A percentile compares a stretch with the other conserved stretches of the same genome.
Evolutionary conservation across 2,797 vertebrate genomes (phyloP).

Genomic region (Hydrophis major): DNA sequence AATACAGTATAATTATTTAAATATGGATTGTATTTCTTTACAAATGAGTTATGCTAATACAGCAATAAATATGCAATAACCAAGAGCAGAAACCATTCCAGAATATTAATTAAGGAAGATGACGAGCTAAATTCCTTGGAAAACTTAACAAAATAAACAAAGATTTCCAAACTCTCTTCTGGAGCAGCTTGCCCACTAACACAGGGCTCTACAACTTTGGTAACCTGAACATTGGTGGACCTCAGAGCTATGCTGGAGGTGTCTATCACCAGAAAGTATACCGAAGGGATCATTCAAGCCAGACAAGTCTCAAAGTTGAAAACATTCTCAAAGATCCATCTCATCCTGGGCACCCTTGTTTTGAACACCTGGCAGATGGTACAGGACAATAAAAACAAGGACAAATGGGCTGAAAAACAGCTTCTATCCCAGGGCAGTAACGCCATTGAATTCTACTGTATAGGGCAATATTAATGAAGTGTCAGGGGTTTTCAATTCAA

Average conservation of each 20-base stretch:
- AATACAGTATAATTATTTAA: background rate
- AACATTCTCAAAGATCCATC: too few relatives aligned
- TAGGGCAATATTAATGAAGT: too few relatives aligned
- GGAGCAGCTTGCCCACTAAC: background rate
- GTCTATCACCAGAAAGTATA: too few relatives aligned
- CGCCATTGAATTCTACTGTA: too few relatives aligned
- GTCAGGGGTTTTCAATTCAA: too few relatives aligned
- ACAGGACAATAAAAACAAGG: too few relatives aligned
- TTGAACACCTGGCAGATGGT: too few relatives aligned
- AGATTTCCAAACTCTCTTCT: background rate
- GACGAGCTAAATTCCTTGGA: background rate
- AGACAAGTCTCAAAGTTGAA: too few relatives aligned
- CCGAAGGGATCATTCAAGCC: too few relatives aligned
- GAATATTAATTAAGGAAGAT: background rate
- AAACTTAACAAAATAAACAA: conserved; percentile 7
- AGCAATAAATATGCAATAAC: conserved; percentile 5
- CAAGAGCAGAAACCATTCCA: background rate
- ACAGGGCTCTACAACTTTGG: background rate
- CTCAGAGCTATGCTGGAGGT: background rate
- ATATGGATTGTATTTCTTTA: background rate
- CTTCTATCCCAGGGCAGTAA: too few relatives aligned
- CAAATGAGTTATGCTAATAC: background rate
- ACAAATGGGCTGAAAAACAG: too few relatives aligned
- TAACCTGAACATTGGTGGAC: background rate
- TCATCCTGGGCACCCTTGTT: too few relatives aligned